Percentiles rank a stretch among this genome's conserved stretches.
phyloP scores from a whole-genome alignment of 2,797 vertebrate genomes.

The Phalloptychus januarius region DNA sequence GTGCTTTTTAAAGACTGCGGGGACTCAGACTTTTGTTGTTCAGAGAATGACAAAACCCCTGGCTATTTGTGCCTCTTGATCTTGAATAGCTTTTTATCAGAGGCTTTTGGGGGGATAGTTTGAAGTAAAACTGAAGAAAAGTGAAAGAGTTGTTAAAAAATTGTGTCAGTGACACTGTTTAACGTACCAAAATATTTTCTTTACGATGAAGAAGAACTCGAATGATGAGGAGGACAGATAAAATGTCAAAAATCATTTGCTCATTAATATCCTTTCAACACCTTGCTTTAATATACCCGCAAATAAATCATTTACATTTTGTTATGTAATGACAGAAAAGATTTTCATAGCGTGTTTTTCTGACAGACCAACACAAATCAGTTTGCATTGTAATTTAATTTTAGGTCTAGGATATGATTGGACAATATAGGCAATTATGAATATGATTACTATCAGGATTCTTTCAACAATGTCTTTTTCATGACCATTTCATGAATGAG shows the following conservation, averaged over 20 bases:
- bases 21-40: conserved; percentile 46
- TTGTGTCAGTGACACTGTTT: neutral
- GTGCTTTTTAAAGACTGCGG: conserved; percentile 52
- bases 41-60: conserved; percentile 41
- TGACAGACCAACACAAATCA: neutral
- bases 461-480: neutral
- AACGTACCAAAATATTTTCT: neutral
- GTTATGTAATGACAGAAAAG: neutral
- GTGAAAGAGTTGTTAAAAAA: neutral
- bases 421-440: neutral
- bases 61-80: conserved; percentile 57
- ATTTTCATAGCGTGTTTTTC: neutral
- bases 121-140: neutral
- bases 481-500: neutral
- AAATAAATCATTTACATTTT: neutral
- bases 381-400: neutral
- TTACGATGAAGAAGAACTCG: neutral
- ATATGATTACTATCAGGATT: neutral
- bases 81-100: conserved; percentile 29
- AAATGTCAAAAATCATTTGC: conserved; percentile 1
- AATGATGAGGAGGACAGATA: conserved; percentile 2
- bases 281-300: neutral
- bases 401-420: neutral
- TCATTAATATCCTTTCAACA: neutral
- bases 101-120: neutral